Base-by-base conservation (phyloP, 2,797 vertebrate species). In the Danio kyathit region DNA sequence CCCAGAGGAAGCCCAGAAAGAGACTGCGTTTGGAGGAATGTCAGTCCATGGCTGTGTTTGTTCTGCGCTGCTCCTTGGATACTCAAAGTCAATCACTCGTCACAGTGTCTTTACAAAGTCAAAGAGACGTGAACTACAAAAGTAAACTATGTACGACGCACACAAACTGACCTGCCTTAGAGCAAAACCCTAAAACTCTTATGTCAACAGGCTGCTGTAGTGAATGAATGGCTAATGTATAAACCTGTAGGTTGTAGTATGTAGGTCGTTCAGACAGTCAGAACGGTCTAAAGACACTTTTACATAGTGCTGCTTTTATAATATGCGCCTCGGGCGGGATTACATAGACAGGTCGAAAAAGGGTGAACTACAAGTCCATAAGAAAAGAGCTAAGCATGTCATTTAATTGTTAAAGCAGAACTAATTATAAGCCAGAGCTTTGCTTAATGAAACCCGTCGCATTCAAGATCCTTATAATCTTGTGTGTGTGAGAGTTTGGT, bases 1-100 rank as follows among this genome's bases (percentile, higher is more conserved):
- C 79, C 66, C 65, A 74, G 57, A 75, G 81, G 81, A 74, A 75
- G 21, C 69, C 44, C 83, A 79, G 80, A 61, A 46, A 74, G 19
- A 73, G 49, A 29, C 21, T 76, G 66, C 66, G 61, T 65, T 46
- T 77, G 73, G 61, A 78, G 64, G 61, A 82, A 79, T 51, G 64
- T 65, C 21, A 52, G 7, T 43, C 41, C 38, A 16, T 38, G 29
- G 21, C 48, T 79, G 56, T 72, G 60, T 82, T 84, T 69, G 64
- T 59, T 74, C 78, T 63, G 29, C 3, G 2, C 16, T 65, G 67
- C 70, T 65, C 43, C 70, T 73, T 54, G 49, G 69, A 73, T 65
- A 65, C 57, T 52, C 66, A 8, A 51, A 79, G 57, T 52, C 57
- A 44, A 72, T 79, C 77, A 63, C 59, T 72, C 77, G 67, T 72